Percentiles rank a stretch among this genome's conserved stretches.
These are phyloP conservation scores for Dicranocentrus wangi DNA, from an alignment of 2,888 invertebrate species.

Conservation along the genomic window DNA sequence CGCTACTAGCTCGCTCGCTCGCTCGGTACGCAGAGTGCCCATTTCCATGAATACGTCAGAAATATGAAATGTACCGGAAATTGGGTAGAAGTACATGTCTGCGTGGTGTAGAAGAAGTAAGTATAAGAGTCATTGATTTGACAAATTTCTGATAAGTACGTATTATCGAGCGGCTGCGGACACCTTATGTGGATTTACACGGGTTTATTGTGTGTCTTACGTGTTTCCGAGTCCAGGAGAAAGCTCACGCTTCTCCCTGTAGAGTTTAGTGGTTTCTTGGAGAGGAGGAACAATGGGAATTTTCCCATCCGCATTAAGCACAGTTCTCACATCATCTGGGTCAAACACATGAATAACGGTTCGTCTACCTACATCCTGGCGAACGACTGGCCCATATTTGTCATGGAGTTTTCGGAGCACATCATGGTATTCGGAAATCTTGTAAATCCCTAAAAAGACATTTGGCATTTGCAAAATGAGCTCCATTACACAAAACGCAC, in stretches of 20 bases:
- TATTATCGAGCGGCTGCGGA: no score
- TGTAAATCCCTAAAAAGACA: conserved; percentile 73
- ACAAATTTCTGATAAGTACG: no score
- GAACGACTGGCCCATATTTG: conserved; percentile 77
- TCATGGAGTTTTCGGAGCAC: conserved; percentile 75
- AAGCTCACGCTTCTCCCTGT: conserved; percentile 76
- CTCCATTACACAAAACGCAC: no score
- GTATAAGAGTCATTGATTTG: no score
- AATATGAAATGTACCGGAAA: no score
- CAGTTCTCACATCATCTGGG: conserved; percentile 76
- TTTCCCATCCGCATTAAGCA: conserved; percentile 77
- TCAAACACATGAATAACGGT: conserved; percentile 77
- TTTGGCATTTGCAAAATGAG: background rate
- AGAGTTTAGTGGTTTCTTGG: conserved; percentile 76
- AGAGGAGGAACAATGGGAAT: conserved; percentile 77
- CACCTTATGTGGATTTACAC: no score
- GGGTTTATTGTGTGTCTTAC: no score
- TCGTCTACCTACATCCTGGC: conserved; percentile 76
- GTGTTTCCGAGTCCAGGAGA: conserved; percentile 78
- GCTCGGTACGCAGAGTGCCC: no score
- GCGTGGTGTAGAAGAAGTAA: no score
- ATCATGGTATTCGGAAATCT: conserved; percentile 74
- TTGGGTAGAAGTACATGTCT: no score
- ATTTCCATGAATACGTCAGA: no score
- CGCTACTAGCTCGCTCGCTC: no score